Percentiles rank a stretch among this genome's conserved stretches.
Conservation (phyloP, 2,888 invertebrate species). For the Deilephila porcellus region DNA sequence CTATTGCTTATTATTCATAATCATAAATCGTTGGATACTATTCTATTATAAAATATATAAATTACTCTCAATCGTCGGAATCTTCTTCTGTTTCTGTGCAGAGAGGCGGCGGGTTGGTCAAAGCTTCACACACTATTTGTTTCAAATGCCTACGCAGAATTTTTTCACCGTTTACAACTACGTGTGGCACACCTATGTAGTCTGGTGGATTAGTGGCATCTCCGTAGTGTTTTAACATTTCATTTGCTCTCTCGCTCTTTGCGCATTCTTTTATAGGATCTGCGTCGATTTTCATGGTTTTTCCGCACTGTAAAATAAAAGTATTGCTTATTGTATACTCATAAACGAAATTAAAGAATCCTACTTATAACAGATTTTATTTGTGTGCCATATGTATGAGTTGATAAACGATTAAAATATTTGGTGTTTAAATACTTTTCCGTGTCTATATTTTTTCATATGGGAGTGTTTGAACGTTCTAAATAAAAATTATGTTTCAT, state of each 20-base stretch:
- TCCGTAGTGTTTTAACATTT: constrained; percentile 54
- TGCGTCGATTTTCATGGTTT: constrained; percentile 45
- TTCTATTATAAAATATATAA: no score
- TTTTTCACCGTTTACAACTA: constrained; percentile 57
- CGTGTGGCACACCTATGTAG: constrained; percentile 53
- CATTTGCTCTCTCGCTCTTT: constrained; percentile 48
- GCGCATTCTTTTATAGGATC: constrained; percentile 59
- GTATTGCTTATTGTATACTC: background rate
- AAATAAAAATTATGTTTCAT: background rate
- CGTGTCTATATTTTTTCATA: no score
- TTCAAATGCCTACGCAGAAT: constrained; percentile 44
- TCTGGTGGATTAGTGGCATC: constrained; percentile 49
- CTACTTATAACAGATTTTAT: background rate
- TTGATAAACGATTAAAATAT: no score
- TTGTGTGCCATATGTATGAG: background rate
- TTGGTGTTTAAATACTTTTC: no score
- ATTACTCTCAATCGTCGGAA: no score
- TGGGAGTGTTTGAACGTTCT: no score
- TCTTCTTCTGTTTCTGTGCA: constrained; percentile 38
- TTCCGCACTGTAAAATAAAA: constrained; percentile 58
- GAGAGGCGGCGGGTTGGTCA: constrained; percentile 51
- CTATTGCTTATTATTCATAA: no score
- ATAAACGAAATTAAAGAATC: background rate
- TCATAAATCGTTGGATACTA: no score
- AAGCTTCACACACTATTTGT: constrained; percentile 55